A percentile compares a stretch with the other conserved stretches of the same genome.
phyloP scores from a whole-genome alignment of 2,113 vertebrate genomes.

The Nibea albiflora region DNA sequence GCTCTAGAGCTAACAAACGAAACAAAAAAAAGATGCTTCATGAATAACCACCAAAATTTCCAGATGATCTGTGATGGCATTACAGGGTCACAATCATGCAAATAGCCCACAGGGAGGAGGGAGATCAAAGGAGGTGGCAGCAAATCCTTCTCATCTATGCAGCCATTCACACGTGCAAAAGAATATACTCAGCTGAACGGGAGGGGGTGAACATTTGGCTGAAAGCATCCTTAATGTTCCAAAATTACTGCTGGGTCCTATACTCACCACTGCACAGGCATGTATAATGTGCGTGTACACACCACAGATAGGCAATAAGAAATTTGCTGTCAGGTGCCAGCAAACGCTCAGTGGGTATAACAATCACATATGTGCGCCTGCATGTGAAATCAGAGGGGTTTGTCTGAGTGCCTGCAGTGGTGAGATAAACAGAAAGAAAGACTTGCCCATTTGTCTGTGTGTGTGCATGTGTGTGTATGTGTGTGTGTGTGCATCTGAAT shows the following conservation, averaged over 20 bases:
- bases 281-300: not conserved
- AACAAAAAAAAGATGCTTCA: not conserved
- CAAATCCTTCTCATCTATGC: constrained; percentile 15
- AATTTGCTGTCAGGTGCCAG: constrained; percentile 47
- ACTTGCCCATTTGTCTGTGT: constrained; percentile 41
- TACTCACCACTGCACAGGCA: not conserved
- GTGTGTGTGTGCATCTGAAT: constrained; percentile 22
- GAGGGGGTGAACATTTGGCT: constrained; percentile 9
- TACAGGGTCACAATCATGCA: constrained; percentile 35
- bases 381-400: constrained; percentile 57
- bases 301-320: constrained; percentile 28
- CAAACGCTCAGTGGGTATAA: constrained; percentile 36
- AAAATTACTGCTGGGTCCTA: not conserved
- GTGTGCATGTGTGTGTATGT: no score
- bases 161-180: constrained; percentile 31
- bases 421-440: constrained; percentile 67
- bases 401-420: constrained; percentile 58
- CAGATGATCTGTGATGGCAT: constrained; percentile 37
- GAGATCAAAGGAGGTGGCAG: constrained; percentile 36
- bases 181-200: constrained; percentile 11
- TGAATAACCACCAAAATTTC: constrained; percentile 24
- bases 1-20: not conserved
- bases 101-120: not conserved
- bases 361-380: constrained; percentile 62
- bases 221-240: constrained; percentile 20